A percentile compares a stretch with the other conserved stretches of the same genome.
phyloP scores from a whole-genome alignment of 1,140 invertebrate species.

The Leptopilina boulardi region DNA sequence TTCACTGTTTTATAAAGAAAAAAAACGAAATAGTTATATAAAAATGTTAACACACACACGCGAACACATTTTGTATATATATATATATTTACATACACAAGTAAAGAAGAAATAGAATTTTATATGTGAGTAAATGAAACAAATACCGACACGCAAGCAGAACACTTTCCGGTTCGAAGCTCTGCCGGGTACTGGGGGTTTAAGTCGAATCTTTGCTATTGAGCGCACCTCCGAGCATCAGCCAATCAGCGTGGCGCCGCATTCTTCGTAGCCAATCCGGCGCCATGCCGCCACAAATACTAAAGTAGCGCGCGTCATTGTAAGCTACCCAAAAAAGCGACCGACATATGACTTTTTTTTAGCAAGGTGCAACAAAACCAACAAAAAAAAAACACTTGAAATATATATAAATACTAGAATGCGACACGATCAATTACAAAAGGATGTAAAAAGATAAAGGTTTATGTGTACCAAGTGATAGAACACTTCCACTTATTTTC shows the following conservation, averaged over 20 bases:
- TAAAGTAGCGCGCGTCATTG: conserved; percentile 48
- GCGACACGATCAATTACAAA: background rate
- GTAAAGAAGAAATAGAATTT: background rate
- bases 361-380: conserved; percentile 1
- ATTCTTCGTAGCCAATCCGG: conserved; percentile 59
- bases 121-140: background rate
- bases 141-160: conserved; percentile 52
- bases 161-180: conserved; percentile 67
- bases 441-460: too few relatives aligned
- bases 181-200: conserved; percentile 71
- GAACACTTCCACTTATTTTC: too few relatives aligned
- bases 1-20: too few relatives aligned
- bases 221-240: conserved; percentile 68
- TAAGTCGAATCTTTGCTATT: conserved; percentile 69
- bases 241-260: conserved; percentile 64
- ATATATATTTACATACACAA: too few relatives aligned
- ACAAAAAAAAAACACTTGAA: background rate
- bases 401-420: conserved; percentile 10
- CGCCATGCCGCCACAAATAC: conserved; percentile 41
- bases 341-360: background rate
- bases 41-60: too few relatives aligned
- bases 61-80: too few relatives aligned
- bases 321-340: conserved; percentile 24
- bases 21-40: too few relatives aligned
- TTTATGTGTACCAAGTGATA: too few relatives aligned